Conservation (phyloP, 2,113 vertebrate genomes). For the Litocranius walleri region DNA sequence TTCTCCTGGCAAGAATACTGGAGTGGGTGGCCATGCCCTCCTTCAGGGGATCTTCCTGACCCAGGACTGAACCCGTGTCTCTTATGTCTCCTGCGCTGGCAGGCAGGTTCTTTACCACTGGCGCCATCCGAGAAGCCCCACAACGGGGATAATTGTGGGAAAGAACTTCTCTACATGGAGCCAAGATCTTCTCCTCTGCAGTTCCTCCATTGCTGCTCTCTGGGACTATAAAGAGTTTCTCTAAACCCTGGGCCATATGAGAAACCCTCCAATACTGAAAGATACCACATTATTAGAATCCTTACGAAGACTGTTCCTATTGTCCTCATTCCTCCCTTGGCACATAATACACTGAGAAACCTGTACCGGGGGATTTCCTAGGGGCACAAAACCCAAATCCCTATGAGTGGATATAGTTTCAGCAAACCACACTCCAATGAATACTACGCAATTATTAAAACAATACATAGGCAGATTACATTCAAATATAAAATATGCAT, state of each 20-base stretch:
- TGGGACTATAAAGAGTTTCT: not conserved
- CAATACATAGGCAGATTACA: not conserved
- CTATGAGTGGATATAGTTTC: not conserved
- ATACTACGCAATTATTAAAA: not conserved
- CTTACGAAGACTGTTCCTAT: not conserved
- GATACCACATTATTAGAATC: not conserved
- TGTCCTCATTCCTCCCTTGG: not conserved
- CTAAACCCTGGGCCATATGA: not conserved
- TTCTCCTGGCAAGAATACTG: not conserved
- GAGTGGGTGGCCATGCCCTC: not conserved
- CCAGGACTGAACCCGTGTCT: not conserved
- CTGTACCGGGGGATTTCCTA: not conserved
- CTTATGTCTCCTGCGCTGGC: not conserved
- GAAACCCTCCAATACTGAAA: not conserved
- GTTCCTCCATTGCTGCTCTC: not conserved
- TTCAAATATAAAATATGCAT: not conserved
- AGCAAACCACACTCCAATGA: not conserved
- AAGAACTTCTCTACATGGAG: not conserved
- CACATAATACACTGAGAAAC: not conserved
- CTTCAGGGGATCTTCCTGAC: not conserved
- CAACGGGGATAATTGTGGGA: not conserved
- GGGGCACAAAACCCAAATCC: not conserved
- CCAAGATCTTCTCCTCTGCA: not conserved
- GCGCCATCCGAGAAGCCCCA: not conserved
- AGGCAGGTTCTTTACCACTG: not conserved